These are phyloP conservation scores for Drosophila lowei DNA, from an alignment of 1,140 invertebrate genomes.

Conservation along the genomic window DNA sequence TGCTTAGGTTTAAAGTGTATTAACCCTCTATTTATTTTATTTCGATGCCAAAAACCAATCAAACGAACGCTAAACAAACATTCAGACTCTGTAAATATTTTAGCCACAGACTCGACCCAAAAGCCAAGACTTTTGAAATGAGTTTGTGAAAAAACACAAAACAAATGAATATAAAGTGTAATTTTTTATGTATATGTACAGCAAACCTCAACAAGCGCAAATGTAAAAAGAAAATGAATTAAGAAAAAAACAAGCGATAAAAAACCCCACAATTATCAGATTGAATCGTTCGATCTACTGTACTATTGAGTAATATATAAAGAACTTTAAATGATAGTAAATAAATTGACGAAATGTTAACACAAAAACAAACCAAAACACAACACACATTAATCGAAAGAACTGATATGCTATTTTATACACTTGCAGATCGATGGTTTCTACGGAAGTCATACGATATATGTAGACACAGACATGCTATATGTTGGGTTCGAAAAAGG, in stretches of 20 bases:
- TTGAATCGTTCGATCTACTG: conserved; percentile 46
- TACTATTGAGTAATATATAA: conserved; percentile 68
- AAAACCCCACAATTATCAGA: conserved; percentile 41
- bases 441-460: no score
- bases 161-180: conserved; percentile 35
- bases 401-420: no score
- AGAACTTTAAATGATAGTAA: conserved; percentile 60
- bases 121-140: neutral
- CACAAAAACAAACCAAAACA: conserved; percentile 4
- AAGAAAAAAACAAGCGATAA: conserved; percentile 30
- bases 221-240: conserved; percentile 28
- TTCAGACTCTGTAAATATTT: conserved; percentile 40
- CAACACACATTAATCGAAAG: neutral
- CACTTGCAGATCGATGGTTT: no score
- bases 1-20: conserved; percentile 20
- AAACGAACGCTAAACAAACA: conserved; percentile 13
- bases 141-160: conserved; percentile 21
- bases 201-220: conserved; percentile 23
- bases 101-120: conserved; percentile 19
- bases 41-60: conserved; percentile 51
- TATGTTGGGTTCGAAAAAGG: no score
- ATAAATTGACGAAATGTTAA: conserved; percentile 74
- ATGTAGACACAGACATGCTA: no score
- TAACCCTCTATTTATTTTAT: conserved; percentile 45
- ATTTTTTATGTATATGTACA: conserved; percentile 43